Base-by-base conservation (phyloP, 2,113 vertebrate species). In the Oenanthe oenanthe region DNA sequence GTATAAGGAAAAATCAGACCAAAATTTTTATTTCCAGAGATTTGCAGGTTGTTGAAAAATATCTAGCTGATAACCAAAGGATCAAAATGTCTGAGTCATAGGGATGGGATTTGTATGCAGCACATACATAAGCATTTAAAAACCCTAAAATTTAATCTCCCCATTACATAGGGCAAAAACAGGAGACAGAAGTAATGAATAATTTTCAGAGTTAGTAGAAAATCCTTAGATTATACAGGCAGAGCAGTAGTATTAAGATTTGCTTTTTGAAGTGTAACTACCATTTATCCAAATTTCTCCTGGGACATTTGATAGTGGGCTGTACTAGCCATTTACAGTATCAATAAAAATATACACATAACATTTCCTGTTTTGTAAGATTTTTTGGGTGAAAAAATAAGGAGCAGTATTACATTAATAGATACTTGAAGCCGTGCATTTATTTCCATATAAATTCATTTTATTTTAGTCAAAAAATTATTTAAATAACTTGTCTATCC, bases 391-490 rank as follows among this genome's bases (percentile, higher is more conserved):
- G 47, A 76, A 94, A 89, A 92, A 95, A 25, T 61, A 75, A 66
- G 13, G 15, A 40, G 7, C 36, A 51, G 19, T 75, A 57, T 85
- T 92, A 66, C 29, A 40, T 83, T 85, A 94, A 70, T 77, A 90
- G 58, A 62, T 90, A n/a, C 43, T 73, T 70, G 71, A 93, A 94
- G 31, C 12, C 56, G 76, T 67, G 38, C 29, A 73, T 63, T 89
- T 78, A 66, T 76, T 95, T 92, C 78, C 57, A 53, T 73, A 77
- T 51, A 90, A 94, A 93, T 84, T 34, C 21, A 88, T 12, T 63
- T 89, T 88, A 89, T 89, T 95, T 95, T 88, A 77, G 85, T 67
- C 38, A 91, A 91, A n/a, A 8, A 82, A 40, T 66, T n/a, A 42
- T 94, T 91, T 77, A 89, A 82, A 87, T 18, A 85, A 62, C 42